These are phyloP conservation scores for Megaceryle alcyon DNA, from an alignment of 2,797 vertebrate genomes.

Conservation along the genomic window DNA sequence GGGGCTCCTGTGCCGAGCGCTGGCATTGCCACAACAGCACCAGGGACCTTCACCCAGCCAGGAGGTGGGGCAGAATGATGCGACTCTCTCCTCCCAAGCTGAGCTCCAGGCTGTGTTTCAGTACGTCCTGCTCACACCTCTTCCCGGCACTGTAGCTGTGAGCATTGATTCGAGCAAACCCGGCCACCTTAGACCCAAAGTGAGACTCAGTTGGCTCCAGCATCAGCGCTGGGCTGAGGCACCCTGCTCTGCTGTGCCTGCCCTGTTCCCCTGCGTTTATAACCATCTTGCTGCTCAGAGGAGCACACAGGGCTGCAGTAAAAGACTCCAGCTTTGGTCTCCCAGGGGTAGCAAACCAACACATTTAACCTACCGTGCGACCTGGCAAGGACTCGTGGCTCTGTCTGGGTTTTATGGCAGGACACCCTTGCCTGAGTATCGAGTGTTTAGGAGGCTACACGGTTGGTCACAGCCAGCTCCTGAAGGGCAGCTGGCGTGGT, in stretches of 20 bases:
- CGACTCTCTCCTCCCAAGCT: background rate
- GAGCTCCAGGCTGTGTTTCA: background rate
- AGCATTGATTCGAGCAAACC: background rate
- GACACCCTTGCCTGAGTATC: background rate
- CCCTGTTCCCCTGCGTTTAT: background rate
- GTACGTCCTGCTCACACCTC: background rate
- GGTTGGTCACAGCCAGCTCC: slow-evolving; percentile 13
- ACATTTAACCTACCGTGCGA: slow-evolving; percentile 10
- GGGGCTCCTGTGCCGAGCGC: accelerated
- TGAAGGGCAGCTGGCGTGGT: slow-evolving; percentile 50
- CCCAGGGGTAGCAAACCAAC: background rate
- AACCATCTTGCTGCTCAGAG: background rate
- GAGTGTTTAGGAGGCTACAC: background rate
- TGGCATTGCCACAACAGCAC: background rate
- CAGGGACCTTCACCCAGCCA: background rate
- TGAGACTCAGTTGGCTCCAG: background rate
- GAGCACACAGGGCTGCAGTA: background rate
- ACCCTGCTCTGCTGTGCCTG: background rate
- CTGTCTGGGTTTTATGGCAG: background rate
- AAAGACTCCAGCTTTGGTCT: background rate
- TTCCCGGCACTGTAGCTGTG: background rate
- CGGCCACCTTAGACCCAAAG: background rate
- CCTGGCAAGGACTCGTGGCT: background rate
- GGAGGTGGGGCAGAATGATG: background rate
- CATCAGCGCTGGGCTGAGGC: background rate